A percentile compares a stretch with the other conserved stretches of the same genome.
Conservation (phyloP, 2,888 invertebrate genomes). For the Abrostola triplasia region DNA sequence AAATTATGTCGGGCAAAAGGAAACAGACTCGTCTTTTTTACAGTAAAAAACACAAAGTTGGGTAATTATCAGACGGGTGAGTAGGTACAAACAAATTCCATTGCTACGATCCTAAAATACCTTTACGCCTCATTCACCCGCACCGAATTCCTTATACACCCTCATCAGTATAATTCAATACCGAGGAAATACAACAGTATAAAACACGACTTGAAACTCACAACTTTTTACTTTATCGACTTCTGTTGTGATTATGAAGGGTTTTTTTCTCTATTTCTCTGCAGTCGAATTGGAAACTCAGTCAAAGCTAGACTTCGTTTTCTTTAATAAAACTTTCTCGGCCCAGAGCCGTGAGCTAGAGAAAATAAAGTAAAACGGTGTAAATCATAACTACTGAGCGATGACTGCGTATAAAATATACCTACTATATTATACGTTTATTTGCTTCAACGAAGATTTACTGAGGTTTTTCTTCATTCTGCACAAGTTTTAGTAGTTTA, state of each 20-base stretch:
- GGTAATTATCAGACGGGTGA: too few relatives aligned
- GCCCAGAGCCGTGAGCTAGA: constrained; percentile 10
- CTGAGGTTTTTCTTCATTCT: neutral
- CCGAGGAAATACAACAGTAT: neutral
- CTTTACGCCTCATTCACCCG: too few relatives aligned
- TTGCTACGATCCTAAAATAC: too few relatives aligned
- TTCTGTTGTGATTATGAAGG: constrained; percentile 30
- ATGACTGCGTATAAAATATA: constrained; percentile 4
- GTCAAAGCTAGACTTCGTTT: constrained; percentile 54
- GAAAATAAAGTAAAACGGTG: constrained; percentile 39
- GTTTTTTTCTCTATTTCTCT: constrained; percentile 36
- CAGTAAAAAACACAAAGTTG: too few relatives aligned
- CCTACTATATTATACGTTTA: neutral
- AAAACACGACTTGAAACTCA: constrained; percentile 9
- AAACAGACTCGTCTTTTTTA: too few relatives aligned
- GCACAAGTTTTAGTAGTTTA: neutral
- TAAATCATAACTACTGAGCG: constrained; percentile 42
- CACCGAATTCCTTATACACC: too few relatives aligned
- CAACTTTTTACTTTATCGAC: constrained; percentile 40
- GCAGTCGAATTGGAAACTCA: constrained; percentile 37
- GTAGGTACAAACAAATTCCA: too few relatives aligned
- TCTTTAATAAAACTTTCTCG: constrained; percentile 56
- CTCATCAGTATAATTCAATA: too few relatives aligned
- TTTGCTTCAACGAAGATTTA: constrained; percentile 2
- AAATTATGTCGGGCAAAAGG: too few relatives aligned